A percentile compares a stretch with the other conserved stretches of the same genome.
Conservation (phyloP, 2,113 vertebrate genomes). For the Climacteris rufus region DNA sequence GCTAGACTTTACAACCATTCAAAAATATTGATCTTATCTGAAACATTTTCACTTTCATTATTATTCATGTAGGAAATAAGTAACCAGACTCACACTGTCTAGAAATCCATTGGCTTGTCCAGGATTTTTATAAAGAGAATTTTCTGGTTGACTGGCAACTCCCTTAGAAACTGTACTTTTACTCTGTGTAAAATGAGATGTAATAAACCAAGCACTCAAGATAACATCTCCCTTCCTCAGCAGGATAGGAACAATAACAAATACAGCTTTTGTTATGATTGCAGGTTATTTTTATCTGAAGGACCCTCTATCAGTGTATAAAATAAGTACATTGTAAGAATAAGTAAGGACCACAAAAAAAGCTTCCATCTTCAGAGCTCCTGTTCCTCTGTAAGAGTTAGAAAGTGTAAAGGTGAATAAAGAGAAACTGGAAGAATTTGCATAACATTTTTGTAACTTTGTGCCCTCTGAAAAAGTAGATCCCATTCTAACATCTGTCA, state of each 20-base stretch:
- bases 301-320: not conserved
- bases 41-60: constrained; percentile 5
- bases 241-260: not conserved
- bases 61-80: not conserved
- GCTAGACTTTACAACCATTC: not conserved
- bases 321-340: not conserved
- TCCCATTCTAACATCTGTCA: not conserved
- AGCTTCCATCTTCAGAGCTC: not conserved
- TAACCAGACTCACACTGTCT: not conserved
- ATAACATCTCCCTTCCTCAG: constrained; percentile 6
- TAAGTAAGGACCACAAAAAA: not conserved
- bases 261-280: not conserved
- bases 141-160: not conserved
- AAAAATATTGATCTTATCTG: not conserved
- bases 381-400: not conserved
- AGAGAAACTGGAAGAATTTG: not conserved
- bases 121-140: not conserved
- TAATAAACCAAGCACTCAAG: constrained; percentile 14
- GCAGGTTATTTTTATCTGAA: not conserved
- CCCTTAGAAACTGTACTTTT: not conserved
- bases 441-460: not conserved
- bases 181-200: not conserved
- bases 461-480: not conserved
- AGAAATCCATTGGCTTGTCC: not conserved
- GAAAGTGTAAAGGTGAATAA: not conserved